Conservation (phyloP, 1,140 invertebrate species). For the Drosophila takahashii region DNA sequence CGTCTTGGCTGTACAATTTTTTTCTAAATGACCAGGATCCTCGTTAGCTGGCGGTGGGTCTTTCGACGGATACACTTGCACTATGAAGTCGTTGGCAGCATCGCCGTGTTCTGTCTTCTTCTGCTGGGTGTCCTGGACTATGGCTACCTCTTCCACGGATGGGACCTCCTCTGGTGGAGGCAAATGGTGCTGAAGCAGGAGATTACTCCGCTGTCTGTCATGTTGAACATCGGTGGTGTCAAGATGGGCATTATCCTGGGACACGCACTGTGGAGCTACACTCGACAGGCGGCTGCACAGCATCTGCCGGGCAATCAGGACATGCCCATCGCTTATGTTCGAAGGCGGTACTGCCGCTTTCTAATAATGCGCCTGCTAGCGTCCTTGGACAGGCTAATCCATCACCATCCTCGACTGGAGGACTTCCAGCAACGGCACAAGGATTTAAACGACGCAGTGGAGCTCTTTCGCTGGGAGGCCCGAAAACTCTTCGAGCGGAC, state of each 20-base stretch:
- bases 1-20: not conserved
- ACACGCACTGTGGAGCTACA: constrained; percentile 28
- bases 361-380: constrained; percentile 56
- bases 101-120: not conserved
- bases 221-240: constrained; percentile 20
- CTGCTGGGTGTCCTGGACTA: constrained; percentile 35
- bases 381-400: constrained; percentile 32
- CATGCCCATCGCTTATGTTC: constrained; percentile 20
- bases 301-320: not conserved
- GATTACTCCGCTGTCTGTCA: constrained; percentile 21
- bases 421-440: constrained; percentile 2
- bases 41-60: not conserved
- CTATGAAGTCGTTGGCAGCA: constrained; percentile 13
- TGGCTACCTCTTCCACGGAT: constrained; percentile 1
- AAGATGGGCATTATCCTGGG: constrained; percentile 45
- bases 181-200: not conserved
- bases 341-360: constrained; percentile 51
- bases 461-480: constrained; percentile 45
- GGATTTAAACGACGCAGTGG: constrained; percentile 22
- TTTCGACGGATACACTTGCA: constrained; percentile 15
- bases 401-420: not conserved
- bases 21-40: not conserved
- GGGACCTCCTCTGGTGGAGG: constrained; percentile 49
- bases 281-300: not conserved
- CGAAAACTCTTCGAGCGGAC: constrained; percentile 51